These are phyloP conservation scores for Scaptomyza pallida DNA, from an alignment of 1,140 invertebrate genomes.

Conservation along the genomic window DNA sequence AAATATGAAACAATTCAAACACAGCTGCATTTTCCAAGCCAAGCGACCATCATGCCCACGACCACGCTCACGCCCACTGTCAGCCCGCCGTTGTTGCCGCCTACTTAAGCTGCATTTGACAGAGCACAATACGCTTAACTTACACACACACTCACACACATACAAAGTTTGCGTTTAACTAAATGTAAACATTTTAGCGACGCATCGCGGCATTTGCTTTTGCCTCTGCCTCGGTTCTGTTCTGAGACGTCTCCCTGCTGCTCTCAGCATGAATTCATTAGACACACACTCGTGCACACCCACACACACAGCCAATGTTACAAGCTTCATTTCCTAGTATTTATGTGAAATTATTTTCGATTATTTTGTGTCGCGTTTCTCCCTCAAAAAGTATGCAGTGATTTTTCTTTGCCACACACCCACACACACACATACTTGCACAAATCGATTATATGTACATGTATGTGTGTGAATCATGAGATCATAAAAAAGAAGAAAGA, in stretches of 20 bases:
- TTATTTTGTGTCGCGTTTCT: conserved; percentile 20
- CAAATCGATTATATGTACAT: conserved; percentile 27
- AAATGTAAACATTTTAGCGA: conserved; percentile 56
- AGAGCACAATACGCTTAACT: conserved; percentile 23
- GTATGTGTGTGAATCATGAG: conserved; percentile 26
- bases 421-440: conserved; percentile 25
- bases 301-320: conserved; percentile 4
- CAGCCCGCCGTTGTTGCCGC: not conserved
- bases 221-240: conserved; percentile 11
- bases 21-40: conserved; percentile 27
- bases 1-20: conserved; percentile 62
- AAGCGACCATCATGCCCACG: no score
- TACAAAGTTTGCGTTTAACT: conserved; percentile 44
- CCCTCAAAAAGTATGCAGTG: conserved; percentile 29
- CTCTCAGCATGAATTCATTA: conserved; percentile 47
- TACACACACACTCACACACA: conserved; percentile 19
- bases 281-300: conserved; percentile 1
- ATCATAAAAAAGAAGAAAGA: conserved; percentile 40
- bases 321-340: conserved; percentile 25
- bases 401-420: conserved; percentile 36
- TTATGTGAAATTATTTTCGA: conserved; percentile 55
- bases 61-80: conserved; percentile 11
- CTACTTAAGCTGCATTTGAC: conserved; percentile 42
- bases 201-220: conserved; percentile 9
- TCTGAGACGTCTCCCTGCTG: conserved; percentile 7